Evolutionary conservation across 2,888 invertebrate species (phyloP).

Genomic region (Loripinus fragilis): DNA sequence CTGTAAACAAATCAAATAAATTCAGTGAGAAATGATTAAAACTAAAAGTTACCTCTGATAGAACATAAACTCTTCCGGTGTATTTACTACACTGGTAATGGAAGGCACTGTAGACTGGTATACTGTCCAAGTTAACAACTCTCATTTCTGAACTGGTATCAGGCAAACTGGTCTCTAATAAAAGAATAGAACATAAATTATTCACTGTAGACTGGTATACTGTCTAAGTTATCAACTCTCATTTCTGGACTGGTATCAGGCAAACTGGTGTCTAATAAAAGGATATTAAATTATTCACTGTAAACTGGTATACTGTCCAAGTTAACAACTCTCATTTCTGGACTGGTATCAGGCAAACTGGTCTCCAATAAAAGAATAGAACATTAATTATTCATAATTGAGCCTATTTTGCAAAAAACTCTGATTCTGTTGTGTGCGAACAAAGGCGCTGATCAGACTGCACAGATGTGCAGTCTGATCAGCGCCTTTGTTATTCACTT

Average conservation of each 20-base stretch:
- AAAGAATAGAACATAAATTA: slow-evolving; percentile 77
- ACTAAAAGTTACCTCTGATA: slow-evolving; percentile 74
- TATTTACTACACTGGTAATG: slow-evolving; percentile 76
- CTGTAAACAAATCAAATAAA: no score
- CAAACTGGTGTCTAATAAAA: no score
- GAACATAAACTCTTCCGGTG: slow-evolving; percentile 77
- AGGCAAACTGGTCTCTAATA: neutral
- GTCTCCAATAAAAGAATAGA: no score
- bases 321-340: slow-evolving; percentile 56
- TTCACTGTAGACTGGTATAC: slow-evolving; percentile 61
- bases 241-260: neutral
- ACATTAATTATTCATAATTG: no score
- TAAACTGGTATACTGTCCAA: slow-evolving; percentile 63
- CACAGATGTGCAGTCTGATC: no score
- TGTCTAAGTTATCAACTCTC: slow-evolving; percentile 63
- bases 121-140: slow-evolving; percentile 61
- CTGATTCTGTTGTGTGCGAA: no score
- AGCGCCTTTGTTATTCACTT: no score
- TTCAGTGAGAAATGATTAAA: no score
- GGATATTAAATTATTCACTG: no score
- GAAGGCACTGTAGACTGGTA: slow-evolving; percentile 66
- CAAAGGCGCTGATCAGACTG: no score
- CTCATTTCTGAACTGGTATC: slow-evolving; percentile 25
- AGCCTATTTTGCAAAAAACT: no score
- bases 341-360: no score